A percentile compares a stretch with the other conserved stretches of the same genome.
These are phyloP conservation scores for Xyrauchen texanus DNA, from an alignment of 2,113 vertebrate species.

Conservation along the genomic window DNA sequence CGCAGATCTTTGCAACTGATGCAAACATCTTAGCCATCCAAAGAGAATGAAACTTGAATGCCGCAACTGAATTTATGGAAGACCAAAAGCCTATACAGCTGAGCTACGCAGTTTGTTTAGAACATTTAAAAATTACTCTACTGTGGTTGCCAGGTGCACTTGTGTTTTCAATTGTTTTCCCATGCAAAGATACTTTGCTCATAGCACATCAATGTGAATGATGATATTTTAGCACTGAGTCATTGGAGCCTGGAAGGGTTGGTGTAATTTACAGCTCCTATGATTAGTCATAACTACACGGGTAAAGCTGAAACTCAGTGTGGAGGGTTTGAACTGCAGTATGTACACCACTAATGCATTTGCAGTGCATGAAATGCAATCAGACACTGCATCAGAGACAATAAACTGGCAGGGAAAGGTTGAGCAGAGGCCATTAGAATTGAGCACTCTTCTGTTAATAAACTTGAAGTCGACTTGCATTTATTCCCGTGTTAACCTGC, in stretches of 20 bases:
- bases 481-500: slow-evolving; percentile 61
- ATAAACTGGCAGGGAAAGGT: slow-evolving; percentile 61
- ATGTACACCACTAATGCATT: slow-evolving; percentile 27
- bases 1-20: slow-evolving; percentile 1
- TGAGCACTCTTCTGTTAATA: slow-evolving; percentile 70
- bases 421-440: slow-evolving; percentile 68
- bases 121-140: neutral
- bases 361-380: slow-evolving; percentile 65
- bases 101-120: neutral
- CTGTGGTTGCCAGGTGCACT: neutral
- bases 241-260: neutral
- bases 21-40: neutral
- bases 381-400: slow-evolving; percentile 60
- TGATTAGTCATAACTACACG: slow-evolving; percentile 14
- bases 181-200: neutral
- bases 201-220: neutral
- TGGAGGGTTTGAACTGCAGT: neutral
- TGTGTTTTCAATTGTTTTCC: neutral
- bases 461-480: slow-evolving; percentile 64
- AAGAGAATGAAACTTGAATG: neutral
- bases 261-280: slow-evolving; percentile 4
- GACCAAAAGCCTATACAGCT: neutral
- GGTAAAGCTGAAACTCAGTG: neutral
- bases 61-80: neutral
- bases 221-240: slow-evolving; percentile 28